Evolutionary conservation across 2,113 vertebrate species (phyloP).

Genomic region (Paradoxurus hermaphroditus): DNA sequence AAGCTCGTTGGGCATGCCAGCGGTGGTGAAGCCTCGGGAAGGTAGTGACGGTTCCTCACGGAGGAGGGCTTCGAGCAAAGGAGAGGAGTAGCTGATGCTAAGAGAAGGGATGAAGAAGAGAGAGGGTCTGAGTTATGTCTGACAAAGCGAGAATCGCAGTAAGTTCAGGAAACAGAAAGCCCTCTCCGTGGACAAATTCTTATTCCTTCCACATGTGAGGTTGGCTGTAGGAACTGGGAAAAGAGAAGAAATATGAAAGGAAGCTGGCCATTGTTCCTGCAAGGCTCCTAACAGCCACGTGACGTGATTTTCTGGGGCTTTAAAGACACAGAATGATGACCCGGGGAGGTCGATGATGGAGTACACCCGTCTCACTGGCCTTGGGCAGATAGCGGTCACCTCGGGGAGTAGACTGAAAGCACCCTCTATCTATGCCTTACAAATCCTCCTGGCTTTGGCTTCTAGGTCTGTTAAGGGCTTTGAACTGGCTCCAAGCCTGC

Average conservation of each 20-base stretch:
- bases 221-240: not conserved
- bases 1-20: not conserved
- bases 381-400: not conserved
- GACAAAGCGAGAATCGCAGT: not conserved
- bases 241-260: not conserved
- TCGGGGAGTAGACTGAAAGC: not conserved
- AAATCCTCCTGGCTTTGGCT: slow-evolving; percentile 11
- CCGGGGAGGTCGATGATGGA: not conserved
- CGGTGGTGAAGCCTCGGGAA: not conserved
- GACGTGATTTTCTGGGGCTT: slow-evolving; percentile 24
- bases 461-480: not conserved
- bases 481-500: not conserved
- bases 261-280: not conserved
- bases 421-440: not conserved
- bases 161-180: not conserved
- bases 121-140: not conserved
- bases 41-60: not conserved
- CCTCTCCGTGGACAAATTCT: not conserved
- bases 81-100: not conserved
- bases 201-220: not conserved
- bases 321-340: not conserved
- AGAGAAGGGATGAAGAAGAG: not conserved
- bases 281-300: not conserved
- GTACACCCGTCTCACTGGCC: not conserved
- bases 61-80: not conserved